Base-by-base conservation (phyloP, 2,797 vertebrate genomes). In the Sebastes baramenuke region DNA sequence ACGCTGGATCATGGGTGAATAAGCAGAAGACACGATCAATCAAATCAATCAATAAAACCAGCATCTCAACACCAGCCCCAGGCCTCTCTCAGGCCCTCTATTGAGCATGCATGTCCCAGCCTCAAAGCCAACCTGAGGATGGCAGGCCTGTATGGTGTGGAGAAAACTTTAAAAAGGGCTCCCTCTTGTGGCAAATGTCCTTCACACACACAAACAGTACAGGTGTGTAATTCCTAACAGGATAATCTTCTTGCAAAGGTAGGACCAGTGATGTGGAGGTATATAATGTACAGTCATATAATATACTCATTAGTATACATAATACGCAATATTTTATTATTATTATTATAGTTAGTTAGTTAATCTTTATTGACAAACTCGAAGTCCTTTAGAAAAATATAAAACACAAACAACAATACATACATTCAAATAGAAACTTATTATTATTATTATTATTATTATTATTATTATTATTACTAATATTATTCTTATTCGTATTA, bases 171-270 rank as follows among this genome's bases (percentile, higher is more conserved):
- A 49, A 68, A 82, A 78, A 67, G 1, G 27, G 78, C 88, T 70
- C 91, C 91, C 87, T 89, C 93, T 92, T 69, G 87, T 92, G 93
- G 78, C 20, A 56, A 54, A 66, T 77, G 1, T 25, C 25, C 7
- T 16, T 38, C 24, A 49, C 14, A 49, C 18, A 49, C n/a, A 64
- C 13, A 13, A 2, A n/a, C n/a, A 60, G 5, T 2, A 3, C 4
- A 64, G 12, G 14, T 27, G 13, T 27, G 14, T 36, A 16, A 46
- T 22, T n/a, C n/a, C 10, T 1, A 34, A 34, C 25, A 20, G 12
- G 2, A 56, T 60, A 46, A 14, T 25, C 34, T 22, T 59, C 27
- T 6, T 12, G 2, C 7, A 16, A 22, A 67, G 32, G 18, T 52
- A 25, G 6, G 13, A 38, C 49, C 8, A 14, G 13, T 72, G 36